Evolutionary conservation across 2,888 invertebrate species (phyloP), one percentile per base, ranked within the genome.

Genomic region (Drosophila lutescens): DNA sequence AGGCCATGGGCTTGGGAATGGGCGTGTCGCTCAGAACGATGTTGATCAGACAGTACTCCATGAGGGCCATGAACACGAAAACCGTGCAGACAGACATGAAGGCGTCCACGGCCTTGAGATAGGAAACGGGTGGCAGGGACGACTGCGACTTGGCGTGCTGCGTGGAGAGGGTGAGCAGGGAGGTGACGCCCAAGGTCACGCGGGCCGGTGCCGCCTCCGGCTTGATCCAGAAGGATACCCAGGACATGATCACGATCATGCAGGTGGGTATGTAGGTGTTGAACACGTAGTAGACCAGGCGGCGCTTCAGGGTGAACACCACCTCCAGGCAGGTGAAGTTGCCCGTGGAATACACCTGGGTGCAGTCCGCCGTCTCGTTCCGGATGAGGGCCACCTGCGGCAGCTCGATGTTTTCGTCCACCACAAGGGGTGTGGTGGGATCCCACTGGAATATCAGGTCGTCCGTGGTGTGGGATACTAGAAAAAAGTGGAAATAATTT

Each of bases 181-280:
- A 97, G 68, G 98, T 98, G 66, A 98, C 98, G 17, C 98, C 98
- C 0, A 98, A 93, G 0, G 98, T 98, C 30, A 98, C 98, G 6
- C 98, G 94, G 20, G 98, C 98, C 0, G 98, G 98, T 5, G 97
- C 97, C 0, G 98, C 98, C 92, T 98, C 98, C 0, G 97, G 97
- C 91, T 97, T 97, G 85, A 98, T 97, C 98, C 98, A 98, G 93
- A 98, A 98, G 0, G 97, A 97, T 5, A 98, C 96, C 98, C 98
- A 98, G 94, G 98, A 98, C 97, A 98, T 97, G 62, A 98, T 97
- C 74, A 98, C 98, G 86, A 98, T 98, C 88, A 98, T 94, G 91
- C 97, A 98, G 15, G 98, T 98, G 4, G 98, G 98, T 88, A 98
- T 96, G 91, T 98, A 98, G 0, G 98, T 98, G 92, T 98, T 98